phyloP scores from a whole-genome alignment of 2,113 vertebrate genomes.

The Mormyrus lacerda region DNA sequence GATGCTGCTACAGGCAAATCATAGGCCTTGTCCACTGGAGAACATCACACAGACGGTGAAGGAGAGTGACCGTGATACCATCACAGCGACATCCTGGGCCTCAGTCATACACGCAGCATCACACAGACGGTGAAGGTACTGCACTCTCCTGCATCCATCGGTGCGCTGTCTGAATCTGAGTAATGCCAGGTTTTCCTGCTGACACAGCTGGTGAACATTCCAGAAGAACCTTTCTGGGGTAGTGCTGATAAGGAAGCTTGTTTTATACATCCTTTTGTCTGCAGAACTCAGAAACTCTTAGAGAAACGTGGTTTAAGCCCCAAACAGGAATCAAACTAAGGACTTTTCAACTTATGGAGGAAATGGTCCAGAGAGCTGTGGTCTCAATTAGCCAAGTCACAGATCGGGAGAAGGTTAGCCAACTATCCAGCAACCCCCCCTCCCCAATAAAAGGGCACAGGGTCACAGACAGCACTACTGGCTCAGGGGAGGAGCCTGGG shows the following conservation, averaged over 20 bases:
- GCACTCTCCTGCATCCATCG: not conserved
- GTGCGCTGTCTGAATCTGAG: not conserved
- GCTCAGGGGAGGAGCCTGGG: not conserved
- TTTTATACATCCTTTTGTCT: not conserved
- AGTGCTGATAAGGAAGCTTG: not conserved
- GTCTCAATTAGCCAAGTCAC: not conserved
- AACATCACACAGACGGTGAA: not conserved
- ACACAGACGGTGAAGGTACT: no score
- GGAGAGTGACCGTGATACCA: not conserved
- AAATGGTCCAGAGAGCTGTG: not conserved
- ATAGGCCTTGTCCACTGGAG: not conserved
- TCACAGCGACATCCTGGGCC: not conserved
- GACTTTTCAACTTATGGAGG: not conserved
- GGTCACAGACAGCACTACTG: not conserved
- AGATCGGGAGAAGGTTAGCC: not conserved
- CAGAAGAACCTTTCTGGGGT: not conserved
- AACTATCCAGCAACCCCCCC: not conserved
- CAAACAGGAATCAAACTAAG: no score
- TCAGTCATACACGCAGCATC: not conserved
- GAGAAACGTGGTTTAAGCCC: no score
- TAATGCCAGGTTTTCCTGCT: not conserved
- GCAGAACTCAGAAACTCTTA: not conserved
- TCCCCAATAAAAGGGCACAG: not conserved
- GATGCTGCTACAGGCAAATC: not conserved
- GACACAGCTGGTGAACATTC: not conserved